These are phyloP conservation scores for Pegoplata infirma DNA, from an alignment of 2,888 invertebrate genomes.

Conservation along the genomic window DNA sequence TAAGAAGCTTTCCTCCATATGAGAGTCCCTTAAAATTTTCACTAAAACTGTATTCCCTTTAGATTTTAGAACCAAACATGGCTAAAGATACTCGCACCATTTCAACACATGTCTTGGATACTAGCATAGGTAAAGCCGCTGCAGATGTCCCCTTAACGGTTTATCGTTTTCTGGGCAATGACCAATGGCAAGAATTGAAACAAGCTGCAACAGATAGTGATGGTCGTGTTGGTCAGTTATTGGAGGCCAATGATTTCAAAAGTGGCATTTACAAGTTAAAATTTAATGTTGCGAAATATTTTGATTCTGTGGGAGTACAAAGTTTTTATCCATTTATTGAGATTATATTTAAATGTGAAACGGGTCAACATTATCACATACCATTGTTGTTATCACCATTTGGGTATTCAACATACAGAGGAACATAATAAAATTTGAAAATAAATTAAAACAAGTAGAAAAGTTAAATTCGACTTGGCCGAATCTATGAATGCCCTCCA, in stretches of 20 bases:
- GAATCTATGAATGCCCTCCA: too few species aligned
- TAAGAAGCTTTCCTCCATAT: conserved; percentile 15
- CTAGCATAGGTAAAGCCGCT: conserved; percentile 84
- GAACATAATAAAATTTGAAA: conserved; percentile 74
- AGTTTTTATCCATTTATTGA: conserved; percentile 89
- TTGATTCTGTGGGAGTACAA: conserved; percentile 80
- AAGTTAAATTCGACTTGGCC: too few species aligned
- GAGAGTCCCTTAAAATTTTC: neutral
- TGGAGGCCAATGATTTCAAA: conserved; percentile 81
- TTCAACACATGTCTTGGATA: conserved; percentile 88
- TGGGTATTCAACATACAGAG: conserved; percentile 88
- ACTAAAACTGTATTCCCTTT: neutral
- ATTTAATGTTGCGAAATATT: conserved; percentile 87
- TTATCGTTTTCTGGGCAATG: conserved; percentile 80
- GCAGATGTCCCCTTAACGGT: conserved; percentile 83
- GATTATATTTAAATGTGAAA: conserved; percentile 84
- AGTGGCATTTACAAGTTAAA: conserved; percentile 86
- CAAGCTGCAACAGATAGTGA: conserved; percentile 82
- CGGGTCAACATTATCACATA: conserved; percentile 85
- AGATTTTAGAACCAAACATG: conserved; percentile 47
- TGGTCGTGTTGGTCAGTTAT: conserved; percentile 83
- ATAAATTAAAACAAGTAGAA: too few species aligned
- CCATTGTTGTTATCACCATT: conserved; percentile 87
- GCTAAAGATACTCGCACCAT: conserved; percentile 79
- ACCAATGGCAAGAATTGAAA: conserved; percentile 84